Evolutionary conservation across 2,888 invertebrate species (phyloP).

Genomic region (Cylindroiulus punctatus): DNA sequence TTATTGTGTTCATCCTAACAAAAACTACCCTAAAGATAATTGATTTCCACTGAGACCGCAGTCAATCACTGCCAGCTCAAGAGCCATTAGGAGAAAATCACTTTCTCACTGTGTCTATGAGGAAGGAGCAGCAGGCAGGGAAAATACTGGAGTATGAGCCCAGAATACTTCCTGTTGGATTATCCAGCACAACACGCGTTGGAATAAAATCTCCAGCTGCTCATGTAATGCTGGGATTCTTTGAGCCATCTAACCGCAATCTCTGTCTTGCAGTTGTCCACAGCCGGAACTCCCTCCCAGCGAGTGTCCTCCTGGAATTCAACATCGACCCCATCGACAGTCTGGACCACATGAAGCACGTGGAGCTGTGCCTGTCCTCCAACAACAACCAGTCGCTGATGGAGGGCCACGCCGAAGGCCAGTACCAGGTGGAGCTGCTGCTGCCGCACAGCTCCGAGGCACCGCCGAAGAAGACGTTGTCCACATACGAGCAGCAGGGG

Average conservation of each 20-base stretch:
- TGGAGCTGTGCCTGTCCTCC: conserved; percentile 34
- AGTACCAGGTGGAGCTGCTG: background rate
- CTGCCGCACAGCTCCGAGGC: background rate
- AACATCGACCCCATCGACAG: conserved; percentile 15
- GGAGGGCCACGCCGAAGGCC: background rate
- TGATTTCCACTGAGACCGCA: too few relatives aligned
- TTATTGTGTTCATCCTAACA: too few relatives aligned
- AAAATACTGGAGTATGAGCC: too few relatives aligned
- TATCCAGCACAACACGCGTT: too few relatives aligned
- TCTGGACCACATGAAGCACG: conserved; percentile 10
- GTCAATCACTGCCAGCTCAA: too few relatives aligned
- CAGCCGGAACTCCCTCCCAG: background rate
- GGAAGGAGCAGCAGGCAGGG: too few relatives aligned
- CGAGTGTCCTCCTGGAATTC: background rate
- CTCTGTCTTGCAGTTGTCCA: background rate
- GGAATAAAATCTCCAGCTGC: too few relatives aligned
- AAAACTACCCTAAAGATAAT: too few relatives aligned
- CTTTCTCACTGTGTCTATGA: too few relatives aligned
- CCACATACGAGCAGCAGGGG: background rate
- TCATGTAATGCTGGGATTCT: too few relatives aligned
- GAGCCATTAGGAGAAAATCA: too few relatives aligned
- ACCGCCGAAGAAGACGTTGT: background rate
- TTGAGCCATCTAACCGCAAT: background rate
- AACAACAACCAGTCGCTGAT: background rate
- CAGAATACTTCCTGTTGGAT: too few relatives aligned